phyloP scores from a whole-genome alignment of 2,113 vertebrate species.

The Boleophthalmus pectinirostris region DNA sequence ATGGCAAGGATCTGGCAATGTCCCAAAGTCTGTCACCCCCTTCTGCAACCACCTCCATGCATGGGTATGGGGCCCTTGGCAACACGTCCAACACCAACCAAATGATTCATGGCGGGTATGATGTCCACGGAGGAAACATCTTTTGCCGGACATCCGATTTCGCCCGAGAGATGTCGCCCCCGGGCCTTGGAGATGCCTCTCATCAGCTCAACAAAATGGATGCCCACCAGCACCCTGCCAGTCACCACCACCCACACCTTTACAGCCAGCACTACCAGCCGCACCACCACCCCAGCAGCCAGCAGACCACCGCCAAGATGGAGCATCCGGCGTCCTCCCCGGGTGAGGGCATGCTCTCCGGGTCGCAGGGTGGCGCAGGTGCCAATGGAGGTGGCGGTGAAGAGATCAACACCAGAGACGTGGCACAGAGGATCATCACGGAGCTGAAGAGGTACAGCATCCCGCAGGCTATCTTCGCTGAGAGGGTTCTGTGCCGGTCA shows the following conservation, averaged over 20 bases:
- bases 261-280: slow-evolving; percentile 80
- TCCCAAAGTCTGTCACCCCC: slow-evolving; percentile 77
- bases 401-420: slow-evolving; percentile 86
- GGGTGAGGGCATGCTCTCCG: slow-evolving; percentile 69
- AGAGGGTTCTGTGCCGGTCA: slow-evolving; percentile 83
- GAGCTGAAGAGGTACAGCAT: slow-evolving; percentile 88
- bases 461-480: slow-evolving; percentile 86
- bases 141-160: slow-evolving; percentile 81
- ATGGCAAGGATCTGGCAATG: slow-evolving; percentile 82
- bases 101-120: slow-evolving; percentile 77
- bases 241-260: slow-evolving; percentile 77
- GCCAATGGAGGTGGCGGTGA: slow-evolving; percentile 55
- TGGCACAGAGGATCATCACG: slow-evolving; percentile 85
- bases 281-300: slow-evolving; percentile 68
- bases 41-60: slow-evolving; percentile 71
- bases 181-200: slow-evolving; percentile 60
- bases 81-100: slow-evolving; percentile 72
- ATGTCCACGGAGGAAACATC: slow-evolving; percentile 78
- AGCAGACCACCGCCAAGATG: slow-evolving; percentile 73
- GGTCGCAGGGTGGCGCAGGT: slow-evolving; percentile 53
- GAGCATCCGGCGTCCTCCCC: slow-evolving; percentile 71
- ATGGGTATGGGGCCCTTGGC: slow-evolving; percentile 73
- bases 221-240: slow-evolving; percentile 69
- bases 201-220: slow-evolving; percentile 81
- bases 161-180: slow-evolving; percentile 80